Base-by-base conservation (phyloP, 1,140 invertebrate species). In the Drosophila bocqueti region DNA sequence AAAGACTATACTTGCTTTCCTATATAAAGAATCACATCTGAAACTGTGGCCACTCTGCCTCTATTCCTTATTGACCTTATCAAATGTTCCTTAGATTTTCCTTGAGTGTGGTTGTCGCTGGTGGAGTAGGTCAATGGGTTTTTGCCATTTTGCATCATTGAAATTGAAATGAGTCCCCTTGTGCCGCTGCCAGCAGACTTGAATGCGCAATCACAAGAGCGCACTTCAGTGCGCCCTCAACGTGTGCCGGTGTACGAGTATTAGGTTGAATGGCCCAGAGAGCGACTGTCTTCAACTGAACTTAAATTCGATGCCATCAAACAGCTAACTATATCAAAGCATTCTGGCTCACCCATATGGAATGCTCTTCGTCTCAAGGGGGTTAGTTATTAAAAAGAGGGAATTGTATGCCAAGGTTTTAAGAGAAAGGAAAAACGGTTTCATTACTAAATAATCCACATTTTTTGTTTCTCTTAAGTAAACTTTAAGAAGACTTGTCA, bases 51-150 rank as follows among this genome's bases (percentile, higher is more conserved):
- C 18, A 38, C 29, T 8, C 3, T 9, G 24, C 16, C 47, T 4
- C 15, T 8, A 0, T 38, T 38, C 0, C 18, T 8, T 38, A 11
- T 34, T 55, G 21, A 55, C 54, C 11, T 6, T 55, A 16, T 10
- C 13, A 9, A 36, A 16, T 40, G 5, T n/a, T 40, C 0, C 54
- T 24, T 0, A 40, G 36, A 24, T 40, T 55, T 55, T 55, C 54
- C 36, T 52, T 63, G 47, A 54, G 38, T 31, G 46, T 52, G 43
- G 63, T 38, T 29, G 36, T 57, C 13, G 46, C 49, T 13, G 65
- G 26, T 31, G 65, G 81, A 75, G 75, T 82, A 83, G 80, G 81
- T 83, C 81, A 82, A 83, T 79, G 59, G 69, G 76, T 62, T 83
- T 74, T 64, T 81, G 61, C 62, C 77, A 57, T 54, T 71, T 82